Percentiles rank a stretch among this genome's conserved stretches.
phyloP scores from a whole-genome alignment of 2,797 vertebrate species.

The Hydrocynus forskahlii region DNA sequence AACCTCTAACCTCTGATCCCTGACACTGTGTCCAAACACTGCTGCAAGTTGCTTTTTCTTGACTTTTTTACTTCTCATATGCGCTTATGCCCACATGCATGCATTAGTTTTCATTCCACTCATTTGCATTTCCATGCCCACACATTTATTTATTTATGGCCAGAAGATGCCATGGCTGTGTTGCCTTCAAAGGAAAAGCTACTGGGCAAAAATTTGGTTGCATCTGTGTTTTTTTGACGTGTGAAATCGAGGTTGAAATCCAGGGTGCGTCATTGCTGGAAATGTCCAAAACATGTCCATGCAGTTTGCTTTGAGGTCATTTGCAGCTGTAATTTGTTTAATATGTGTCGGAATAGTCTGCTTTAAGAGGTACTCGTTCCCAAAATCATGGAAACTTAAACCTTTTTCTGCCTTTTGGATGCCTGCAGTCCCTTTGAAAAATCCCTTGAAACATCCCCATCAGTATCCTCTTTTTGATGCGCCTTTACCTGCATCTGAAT shows the following conservation, averaged over 20 bases:
- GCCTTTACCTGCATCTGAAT: slow-evolving; percentile 44
- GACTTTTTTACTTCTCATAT: background rate
- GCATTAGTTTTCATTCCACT: background rate
- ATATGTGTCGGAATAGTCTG: too few relatives aligned
- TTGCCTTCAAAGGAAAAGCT: background rate
- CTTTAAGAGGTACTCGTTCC: too few relatives aligned
- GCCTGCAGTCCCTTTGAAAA: too few relatives aligned
- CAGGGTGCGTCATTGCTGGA: background rate
- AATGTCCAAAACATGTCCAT: background rate
- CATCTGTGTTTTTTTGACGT: background rate
- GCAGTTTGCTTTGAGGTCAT: too few relatives aligned
- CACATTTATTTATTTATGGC: background rate
- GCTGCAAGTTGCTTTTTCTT: too few relatives aligned
- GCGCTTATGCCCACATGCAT: background rate
- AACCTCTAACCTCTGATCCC: background rate
- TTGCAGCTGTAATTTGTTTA: too few relatives aligned
- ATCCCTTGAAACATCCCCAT: too few relatives aligned
- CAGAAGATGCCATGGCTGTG: too few relatives aligned
- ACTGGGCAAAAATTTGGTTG: background rate
- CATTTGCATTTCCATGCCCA: background rate
- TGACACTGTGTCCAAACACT: background rate
- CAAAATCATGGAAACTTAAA: too few relatives aligned
- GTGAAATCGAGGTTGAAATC: background rate
- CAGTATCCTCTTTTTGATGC: background rate
- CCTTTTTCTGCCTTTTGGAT: too few relatives aligned